Conservation (phyloP, 2,113 vertebrate species). For the Elaphurus davidianus region DNA sequence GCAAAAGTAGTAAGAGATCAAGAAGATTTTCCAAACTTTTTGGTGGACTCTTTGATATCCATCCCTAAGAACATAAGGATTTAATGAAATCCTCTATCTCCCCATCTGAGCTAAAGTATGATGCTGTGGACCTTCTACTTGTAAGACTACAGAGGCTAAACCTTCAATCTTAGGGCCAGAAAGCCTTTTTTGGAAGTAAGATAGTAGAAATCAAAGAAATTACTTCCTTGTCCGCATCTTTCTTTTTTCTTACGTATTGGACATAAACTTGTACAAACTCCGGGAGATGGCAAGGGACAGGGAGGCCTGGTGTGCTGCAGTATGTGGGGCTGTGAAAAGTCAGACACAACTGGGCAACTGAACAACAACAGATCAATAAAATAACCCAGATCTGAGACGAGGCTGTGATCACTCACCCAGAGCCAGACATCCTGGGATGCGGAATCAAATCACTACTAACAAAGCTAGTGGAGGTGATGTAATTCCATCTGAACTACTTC, state of each 20-base stretch:
- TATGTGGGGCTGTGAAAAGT: neutral
- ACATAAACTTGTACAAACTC: neutral
- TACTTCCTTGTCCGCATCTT: neutral
- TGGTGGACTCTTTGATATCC: neutral
- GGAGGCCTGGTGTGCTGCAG: neutral
- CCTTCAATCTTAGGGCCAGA: neutral
- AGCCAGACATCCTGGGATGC: neutral
- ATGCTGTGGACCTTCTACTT: neutral
- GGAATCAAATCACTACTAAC: neutral
- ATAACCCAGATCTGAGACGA: accelerated
- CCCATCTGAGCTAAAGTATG: neutral
- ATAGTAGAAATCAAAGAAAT: neutral
- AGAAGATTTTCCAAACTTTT: neutral
- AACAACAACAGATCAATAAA: neutral
- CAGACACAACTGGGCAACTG: neutral
- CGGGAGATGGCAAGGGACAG: neutral
- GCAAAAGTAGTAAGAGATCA: neutral
- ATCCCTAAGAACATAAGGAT: neutral
- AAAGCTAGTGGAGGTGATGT: neutral
- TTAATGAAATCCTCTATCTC: neutral
- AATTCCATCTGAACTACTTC: neutral
- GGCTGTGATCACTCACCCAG: neutral
- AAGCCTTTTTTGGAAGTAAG: neutral
- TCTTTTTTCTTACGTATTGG: neutral
- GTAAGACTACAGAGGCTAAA: neutral